phyloP scores from a whole-genome alignment of 2,888 invertebrate species.

The Acleris laterana region DNA sequence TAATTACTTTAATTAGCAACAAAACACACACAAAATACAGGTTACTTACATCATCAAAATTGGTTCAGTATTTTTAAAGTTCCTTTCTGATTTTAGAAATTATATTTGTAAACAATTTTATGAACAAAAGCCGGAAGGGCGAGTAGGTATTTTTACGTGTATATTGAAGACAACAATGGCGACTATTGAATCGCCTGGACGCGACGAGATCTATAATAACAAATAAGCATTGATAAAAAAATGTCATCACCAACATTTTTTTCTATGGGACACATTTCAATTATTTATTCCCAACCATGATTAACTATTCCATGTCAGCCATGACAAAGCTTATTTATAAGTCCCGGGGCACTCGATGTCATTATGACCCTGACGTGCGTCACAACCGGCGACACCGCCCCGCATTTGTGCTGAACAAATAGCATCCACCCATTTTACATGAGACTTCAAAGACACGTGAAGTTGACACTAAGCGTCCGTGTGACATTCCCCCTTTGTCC shows the following conservation, averaged over 20 bases:
- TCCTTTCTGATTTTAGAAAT: no score
- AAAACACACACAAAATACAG: no score
- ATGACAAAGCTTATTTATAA: slow-evolving; percentile 29
- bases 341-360: slow-evolving; percentile 40
- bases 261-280: slow-evolving; percentile 1
- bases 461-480: slow-evolving; percentile 78
- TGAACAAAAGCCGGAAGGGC: no score
- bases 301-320: slow-evolving; percentile 7
- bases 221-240: no score
- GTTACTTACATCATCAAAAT: no score
- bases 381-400: slow-evolving; percentile 49
- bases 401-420: slow-evolving; percentile 60
- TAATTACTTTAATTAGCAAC: no score
- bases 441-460: slow-evolving; percentile 74
- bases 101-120: no score
- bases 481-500: slow-evolving; percentile 70
- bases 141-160: no score
- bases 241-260: not conserved
- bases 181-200: no score
- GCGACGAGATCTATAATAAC: no score
- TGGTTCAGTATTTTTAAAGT: no score
- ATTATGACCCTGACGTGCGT: slow-evolving; percentile 43
- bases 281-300: slow-evolving; percentile 7
- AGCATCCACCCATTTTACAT: slow-evolving; percentile 59
- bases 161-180: no score